Conservation (phyloP, 2,888 invertebrate genomes). For the Uropetala carovei region DNA sequence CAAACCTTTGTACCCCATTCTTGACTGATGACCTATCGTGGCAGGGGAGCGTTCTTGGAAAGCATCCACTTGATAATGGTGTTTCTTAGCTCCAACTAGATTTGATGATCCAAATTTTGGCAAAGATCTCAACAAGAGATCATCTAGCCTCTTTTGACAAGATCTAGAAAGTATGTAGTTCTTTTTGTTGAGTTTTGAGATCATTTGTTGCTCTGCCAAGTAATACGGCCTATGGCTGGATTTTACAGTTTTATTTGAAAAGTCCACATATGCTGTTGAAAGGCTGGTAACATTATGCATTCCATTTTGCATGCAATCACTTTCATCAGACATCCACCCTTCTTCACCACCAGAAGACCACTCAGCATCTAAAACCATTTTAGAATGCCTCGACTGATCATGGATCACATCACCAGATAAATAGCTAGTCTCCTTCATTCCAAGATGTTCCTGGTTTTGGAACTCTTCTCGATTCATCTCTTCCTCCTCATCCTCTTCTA, state of each 20-base stretch:
- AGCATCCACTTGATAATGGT: not conserved
- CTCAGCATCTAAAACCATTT: constrained; percentile 25
- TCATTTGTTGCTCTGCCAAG: constrained; percentile 37
- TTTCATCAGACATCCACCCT: constrained; percentile 53
- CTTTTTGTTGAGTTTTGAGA: constrained; percentile 53
- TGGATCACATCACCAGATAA: constrained; percentile 9
- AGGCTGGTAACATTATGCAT: not conserved
- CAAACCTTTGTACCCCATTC: constrained; percentile 11
- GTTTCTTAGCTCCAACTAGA: not conserved
- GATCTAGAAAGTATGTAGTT: constrained; percentile 47
- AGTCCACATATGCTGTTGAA: not conserved
- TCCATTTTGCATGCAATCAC: constrained; percentile 33
- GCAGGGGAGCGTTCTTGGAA: constrained; percentile 9
- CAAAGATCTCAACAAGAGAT: constrained; percentile 34
- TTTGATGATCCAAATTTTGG: constrained; percentile 26
- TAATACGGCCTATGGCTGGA: constrained; percentile 33
- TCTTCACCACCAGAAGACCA: constrained; percentile 48
- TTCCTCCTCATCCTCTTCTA: constrained; percentile 48
- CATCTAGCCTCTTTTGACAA: constrained; percentile 49
- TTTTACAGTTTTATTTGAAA: not conserved
- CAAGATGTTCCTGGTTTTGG: not conserved
- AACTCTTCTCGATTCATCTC: constrained; percentile 15
- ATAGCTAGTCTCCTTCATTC: not conserved
- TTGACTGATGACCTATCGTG: constrained; percentile 11
- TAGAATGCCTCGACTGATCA: constrained; percentile 13